Evolutionary conservation across 2,888 invertebrate species (phyloP).

Genomic region (Mystacides longicornis): DNA sequence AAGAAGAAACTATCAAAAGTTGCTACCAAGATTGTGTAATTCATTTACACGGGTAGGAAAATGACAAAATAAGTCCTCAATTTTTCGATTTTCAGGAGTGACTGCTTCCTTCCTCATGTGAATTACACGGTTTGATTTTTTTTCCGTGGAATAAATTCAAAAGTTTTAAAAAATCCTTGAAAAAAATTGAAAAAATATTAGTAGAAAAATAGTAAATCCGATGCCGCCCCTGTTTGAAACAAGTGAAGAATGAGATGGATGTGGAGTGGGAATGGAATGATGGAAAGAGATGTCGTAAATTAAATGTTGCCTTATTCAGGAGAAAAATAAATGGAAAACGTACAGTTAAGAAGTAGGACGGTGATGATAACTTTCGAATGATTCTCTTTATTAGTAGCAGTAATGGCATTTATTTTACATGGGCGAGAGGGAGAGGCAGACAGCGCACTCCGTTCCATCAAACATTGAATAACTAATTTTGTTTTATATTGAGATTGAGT

Average conservation of each 20-base stretch:
- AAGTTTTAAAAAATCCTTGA: too few species aligned
- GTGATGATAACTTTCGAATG: neutral
- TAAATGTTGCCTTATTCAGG: constrained; percentile 2
- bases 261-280: neutral
- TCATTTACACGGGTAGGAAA: too few species aligned
- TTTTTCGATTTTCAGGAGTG: too few species aligned
- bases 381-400: neutral
- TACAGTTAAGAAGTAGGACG: neutral
- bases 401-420: too few species aligned
- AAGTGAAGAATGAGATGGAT: neutral
- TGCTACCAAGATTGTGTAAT: too few species aligned
- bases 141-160: too few species aligned
- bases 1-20: too few species aligned
- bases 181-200: too few species aligned
- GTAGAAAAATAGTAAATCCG: too few species aligned
- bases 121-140: too few species aligned
- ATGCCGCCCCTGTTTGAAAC: neutral
- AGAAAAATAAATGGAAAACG: constrained; percentile 6
- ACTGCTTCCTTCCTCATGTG: too few species aligned
- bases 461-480: neutral
- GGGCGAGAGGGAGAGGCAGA: neutral
- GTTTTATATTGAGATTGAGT: neutral
- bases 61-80: too few species aligned
- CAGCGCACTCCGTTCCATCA: neutral
- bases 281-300: neutral